Percentiles rank a stretch among this genome's conserved stretches.
Conservation (phyloP, 1,140 invertebrate species). For the Wiebesia pumilae region DNA sequence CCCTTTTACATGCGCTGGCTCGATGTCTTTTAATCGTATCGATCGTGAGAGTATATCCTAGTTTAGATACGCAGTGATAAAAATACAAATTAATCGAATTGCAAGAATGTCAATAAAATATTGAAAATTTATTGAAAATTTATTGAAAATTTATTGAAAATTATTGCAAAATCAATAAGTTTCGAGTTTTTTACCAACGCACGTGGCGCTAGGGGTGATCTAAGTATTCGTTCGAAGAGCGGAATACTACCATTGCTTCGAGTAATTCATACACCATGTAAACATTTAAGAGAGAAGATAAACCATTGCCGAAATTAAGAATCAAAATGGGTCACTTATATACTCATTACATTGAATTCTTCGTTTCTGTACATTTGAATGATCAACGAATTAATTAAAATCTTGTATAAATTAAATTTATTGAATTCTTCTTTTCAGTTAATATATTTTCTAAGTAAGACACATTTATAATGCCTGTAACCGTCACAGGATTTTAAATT, state of each 20-base stretch:
- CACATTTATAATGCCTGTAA: background rate
- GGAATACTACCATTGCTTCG: background rate
- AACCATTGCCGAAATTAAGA: slow-evolving; percentile 7
- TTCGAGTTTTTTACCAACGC: background rate
- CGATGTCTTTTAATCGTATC: too few relatives aligned
- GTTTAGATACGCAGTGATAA: too few relatives aligned
- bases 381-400: background rate
- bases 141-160: too few relatives aligned
- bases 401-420: background rate
- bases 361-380: background rate
- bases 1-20: too few relatives aligned
- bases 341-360: background rate
- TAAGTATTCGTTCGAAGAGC: background rate
- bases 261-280: background rate
- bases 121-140: too few relatives aligned
- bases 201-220: background rate
- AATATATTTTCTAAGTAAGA: background rate
- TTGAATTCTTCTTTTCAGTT: background rate
- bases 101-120: too few relatives aligned
- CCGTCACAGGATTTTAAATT: background rate
- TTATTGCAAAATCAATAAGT: background rate
- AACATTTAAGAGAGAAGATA: background rate
- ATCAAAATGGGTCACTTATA: background rate
- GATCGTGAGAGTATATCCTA: too few relatives aligned
- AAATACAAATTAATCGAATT: too few relatives aligned